phyloP scores from a whole-genome alignment of 2,888 invertebrate genomes.

The Microplitis deprimator region DNA sequence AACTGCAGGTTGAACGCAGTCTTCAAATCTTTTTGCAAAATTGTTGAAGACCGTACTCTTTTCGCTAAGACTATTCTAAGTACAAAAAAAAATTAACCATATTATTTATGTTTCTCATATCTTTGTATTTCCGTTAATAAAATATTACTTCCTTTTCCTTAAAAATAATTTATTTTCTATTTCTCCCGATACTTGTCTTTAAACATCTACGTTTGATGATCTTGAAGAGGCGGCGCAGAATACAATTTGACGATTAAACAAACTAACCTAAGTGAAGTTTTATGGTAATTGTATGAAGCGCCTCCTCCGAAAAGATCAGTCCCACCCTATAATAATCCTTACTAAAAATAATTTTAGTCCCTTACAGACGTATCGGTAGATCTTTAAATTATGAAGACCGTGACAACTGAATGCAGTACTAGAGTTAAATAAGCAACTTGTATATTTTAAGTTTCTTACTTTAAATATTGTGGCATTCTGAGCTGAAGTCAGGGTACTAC shows the following conservation, averaged over 20 bases:
- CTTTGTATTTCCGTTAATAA: background rate
- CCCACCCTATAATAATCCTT: slow-evolving; percentile 29
- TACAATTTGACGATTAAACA: slow-evolving; percentile 43
- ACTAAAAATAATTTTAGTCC: background rate
- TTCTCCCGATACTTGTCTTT: slow-evolving; percentile 30
- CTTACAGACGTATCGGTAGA: background rate
- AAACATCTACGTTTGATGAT: slow-evolving; percentile 42
- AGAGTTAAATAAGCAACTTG: background rate
- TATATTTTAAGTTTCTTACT: background rate
- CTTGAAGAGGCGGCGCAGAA: slow-evolving; percentile 42
- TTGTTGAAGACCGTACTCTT: slow-evolving; percentile 13
- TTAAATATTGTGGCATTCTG: background rate
- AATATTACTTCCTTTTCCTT: background rate
- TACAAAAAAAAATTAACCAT: background rate
- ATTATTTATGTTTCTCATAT: slow-evolving; percentile 10
- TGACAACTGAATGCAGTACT: background rate
- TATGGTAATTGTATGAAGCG: too few species aligned
- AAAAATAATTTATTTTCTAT: background rate
- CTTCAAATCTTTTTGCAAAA: slow-evolving; percentile 47
- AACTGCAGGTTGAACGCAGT: slow-evolving; percentile 52
- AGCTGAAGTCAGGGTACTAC: background rate
- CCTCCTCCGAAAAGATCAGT: slow-evolving; percentile 35
- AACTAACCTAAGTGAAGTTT: background rate
- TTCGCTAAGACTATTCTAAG: slow-evolving; percentile 31
- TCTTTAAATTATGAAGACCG: background rate